phyloP scores from a whole-genome alignment of 2,888 invertebrate species.

The Tiphia femorata region DNA sequence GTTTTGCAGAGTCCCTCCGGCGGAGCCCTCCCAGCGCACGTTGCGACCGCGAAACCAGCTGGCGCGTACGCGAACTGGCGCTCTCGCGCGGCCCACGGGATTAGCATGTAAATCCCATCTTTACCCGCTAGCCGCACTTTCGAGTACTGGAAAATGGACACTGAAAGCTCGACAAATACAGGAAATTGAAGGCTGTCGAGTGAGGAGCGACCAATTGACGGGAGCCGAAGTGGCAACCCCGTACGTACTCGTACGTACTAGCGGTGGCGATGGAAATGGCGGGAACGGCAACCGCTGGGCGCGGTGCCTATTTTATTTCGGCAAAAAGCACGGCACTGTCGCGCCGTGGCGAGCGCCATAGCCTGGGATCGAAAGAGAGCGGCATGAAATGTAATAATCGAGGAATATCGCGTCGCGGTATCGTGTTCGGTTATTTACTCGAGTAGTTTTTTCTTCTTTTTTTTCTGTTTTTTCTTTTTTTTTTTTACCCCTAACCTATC shows the following conservation, averaged over 20 bases:
- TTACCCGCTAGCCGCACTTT: constrained; percentile 10
- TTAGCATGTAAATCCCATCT: constrained; percentile 29
- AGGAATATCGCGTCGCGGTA: too few relatives aligned
- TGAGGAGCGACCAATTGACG: constrained; percentile 25
- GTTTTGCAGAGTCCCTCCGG: not conserved
- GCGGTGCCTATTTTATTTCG: constrained; percentile 1
- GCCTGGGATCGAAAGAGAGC: too few relatives aligned
- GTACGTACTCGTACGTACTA: too few relatives aligned
- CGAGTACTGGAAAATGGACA: constrained; percentile 22
- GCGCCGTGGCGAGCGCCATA: too few relatives aligned
- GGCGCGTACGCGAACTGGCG: constrained; percentile 7
- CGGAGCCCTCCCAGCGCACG: constrained; percentile 3
- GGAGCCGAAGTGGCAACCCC: constrained; percentile 15
- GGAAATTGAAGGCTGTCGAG: constrained; percentile 27
- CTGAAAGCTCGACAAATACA: constrained; percentile 32
- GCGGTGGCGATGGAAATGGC: too few relatives aligned
- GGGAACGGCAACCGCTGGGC: not conserved
- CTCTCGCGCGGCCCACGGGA: constrained; percentile 9
- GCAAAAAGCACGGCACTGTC: not conserved
- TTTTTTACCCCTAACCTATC: too few relatives aligned
- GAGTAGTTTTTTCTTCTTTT: too few relatives aligned
- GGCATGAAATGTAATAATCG: not conserved
- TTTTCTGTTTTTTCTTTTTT: too few relatives aligned
- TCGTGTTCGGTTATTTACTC: too few relatives aligned
- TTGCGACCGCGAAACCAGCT: constrained; percentile 22